phyloP scores from a whole-genome alignment of 2,888 invertebrate genomes.

The Rhogogaster chlorosoma region DNA sequence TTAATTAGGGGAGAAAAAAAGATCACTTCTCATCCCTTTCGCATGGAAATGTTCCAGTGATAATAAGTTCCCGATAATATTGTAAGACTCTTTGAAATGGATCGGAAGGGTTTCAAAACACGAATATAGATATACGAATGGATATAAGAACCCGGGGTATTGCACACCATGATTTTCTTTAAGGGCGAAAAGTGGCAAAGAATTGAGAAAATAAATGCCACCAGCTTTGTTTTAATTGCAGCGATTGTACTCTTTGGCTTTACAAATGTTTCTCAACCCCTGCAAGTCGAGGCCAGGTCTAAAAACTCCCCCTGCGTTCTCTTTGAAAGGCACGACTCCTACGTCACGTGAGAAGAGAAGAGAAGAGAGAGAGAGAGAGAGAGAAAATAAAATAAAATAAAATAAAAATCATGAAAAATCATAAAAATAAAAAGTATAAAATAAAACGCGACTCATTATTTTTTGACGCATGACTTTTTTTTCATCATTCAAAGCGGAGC shows the following conservation, averaged over 20 bases:
- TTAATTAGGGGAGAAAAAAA: neutral
- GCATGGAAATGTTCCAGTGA: neutral
- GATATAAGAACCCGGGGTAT: neutral
- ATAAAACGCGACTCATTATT: constrained; percentile 41
- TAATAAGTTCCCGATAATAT: neutral
- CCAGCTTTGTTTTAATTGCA: constrained; percentile 71
- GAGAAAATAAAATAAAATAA: neutral
- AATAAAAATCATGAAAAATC: neutral
- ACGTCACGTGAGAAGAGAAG: constrained; percentile 13
- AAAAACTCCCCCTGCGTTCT: constrained; percentile 13
- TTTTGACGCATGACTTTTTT: constrained; percentile 44
- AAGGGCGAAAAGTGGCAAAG: constrained; percentile 28
- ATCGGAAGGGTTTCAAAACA: neutral
- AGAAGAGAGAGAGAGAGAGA: no score
- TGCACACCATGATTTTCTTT: neutral
- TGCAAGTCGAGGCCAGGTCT: constrained; percentile 11
- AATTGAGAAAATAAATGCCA: constrained; percentile 65
- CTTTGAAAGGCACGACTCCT: constrained; percentile 34
- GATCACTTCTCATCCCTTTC: neutral
- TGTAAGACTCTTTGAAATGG: neutral
- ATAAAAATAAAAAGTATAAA: constrained; percentile 16
- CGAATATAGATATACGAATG: neutral
- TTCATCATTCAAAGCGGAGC: constrained; percentile 12
- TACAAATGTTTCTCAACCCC: constrained; percentile 57
- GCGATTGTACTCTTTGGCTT: constrained; percentile 67